phyloP scores from a whole-genome alignment of 2,797 vertebrate genomes.

The Gadopsis bispinosus region DNA sequence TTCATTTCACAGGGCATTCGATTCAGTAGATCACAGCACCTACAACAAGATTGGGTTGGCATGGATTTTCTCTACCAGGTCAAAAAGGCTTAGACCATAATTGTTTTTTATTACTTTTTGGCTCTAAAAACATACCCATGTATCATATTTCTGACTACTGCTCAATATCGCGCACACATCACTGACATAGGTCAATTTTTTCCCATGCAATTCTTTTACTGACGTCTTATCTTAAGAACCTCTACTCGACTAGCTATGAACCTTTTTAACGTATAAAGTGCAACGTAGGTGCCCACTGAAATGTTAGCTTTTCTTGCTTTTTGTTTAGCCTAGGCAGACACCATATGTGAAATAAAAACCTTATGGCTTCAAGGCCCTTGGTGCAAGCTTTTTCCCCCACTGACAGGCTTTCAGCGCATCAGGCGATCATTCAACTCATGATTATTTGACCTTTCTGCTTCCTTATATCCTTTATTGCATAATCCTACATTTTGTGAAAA shows the following conservation, averaged over 20 bases:
- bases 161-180: constrained; percentile 58
- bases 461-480: not conserved
- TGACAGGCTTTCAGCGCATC: not conserved
- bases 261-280: constrained; percentile 38
- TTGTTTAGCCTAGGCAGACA: constrained; percentile 24
- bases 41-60: constrained; percentile 81
- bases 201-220: constrained; percentile 23
- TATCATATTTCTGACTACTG: constrained; percentile 77
- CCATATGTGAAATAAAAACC: constrained; percentile 19
- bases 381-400: not conserved
- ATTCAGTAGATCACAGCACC: constrained; percentile 78
- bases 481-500: not conserved
- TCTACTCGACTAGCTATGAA: constrained; percentile 51
- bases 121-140: constrained; percentile 75
- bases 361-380: not conserved
- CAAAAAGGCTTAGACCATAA: constrained; percentile 81
- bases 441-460: constrained; percentile 4
- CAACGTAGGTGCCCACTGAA: constrained; percentile 13
- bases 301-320: not conserved
- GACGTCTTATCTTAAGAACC: constrained; percentile 51
- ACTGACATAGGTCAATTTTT: constrained; percentile 43
- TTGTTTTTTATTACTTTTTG: constrained; percentile 85
- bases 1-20: constrained; percentile 80
- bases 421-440: not conserved
- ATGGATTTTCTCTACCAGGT: constrained; percentile 83